Conservation (phyloP, 2,113 vertebrate species). For the Prunella himalayana region DNA sequence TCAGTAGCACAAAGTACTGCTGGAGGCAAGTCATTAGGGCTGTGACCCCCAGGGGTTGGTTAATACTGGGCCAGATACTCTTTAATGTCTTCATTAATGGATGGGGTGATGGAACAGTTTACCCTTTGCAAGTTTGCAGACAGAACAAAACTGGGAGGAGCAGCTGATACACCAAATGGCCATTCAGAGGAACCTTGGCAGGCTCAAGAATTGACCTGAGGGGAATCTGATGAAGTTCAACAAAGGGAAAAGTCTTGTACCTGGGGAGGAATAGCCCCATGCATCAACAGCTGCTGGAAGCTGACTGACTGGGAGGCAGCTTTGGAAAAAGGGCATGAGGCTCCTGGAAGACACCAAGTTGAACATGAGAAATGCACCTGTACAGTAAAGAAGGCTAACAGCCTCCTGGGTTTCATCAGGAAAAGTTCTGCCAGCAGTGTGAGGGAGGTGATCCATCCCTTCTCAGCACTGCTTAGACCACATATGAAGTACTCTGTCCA, state of each 20-base stretch:
- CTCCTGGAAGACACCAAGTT: not conserved
- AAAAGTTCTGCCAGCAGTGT: not conserved
- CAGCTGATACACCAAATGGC: not conserved
- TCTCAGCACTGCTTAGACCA: not conserved
- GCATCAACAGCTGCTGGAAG: not conserved
- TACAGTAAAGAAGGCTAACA: not conserved
- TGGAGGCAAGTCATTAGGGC: not conserved
- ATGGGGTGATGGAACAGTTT: rapidly evolving
- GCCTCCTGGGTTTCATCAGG: not conserved
- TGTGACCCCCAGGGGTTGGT: not conserved
- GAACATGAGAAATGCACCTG: not conserved
- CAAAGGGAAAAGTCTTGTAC: not conserved
- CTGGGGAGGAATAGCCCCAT: not conserved
- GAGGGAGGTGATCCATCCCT: not conserved
- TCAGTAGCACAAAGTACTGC: not conserved
- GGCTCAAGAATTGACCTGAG: not conserved
- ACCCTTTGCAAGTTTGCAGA: not conserved
- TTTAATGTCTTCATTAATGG: not conserved
- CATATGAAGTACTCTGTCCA: not conserved
- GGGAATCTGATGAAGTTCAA: not conserved
- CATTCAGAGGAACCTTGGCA: not conserved
- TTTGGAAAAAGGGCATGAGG: not conserved
- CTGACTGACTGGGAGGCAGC: not conserved
- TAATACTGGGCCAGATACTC: not conserved
- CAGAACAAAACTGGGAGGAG: not conserved